A percentile compares a stretch with the other conserved stretches of the same genome.
phyloP scores from a whole-genome alignment of 2,797 vertebrate species.

The Silurus aristotelis region DNA sequence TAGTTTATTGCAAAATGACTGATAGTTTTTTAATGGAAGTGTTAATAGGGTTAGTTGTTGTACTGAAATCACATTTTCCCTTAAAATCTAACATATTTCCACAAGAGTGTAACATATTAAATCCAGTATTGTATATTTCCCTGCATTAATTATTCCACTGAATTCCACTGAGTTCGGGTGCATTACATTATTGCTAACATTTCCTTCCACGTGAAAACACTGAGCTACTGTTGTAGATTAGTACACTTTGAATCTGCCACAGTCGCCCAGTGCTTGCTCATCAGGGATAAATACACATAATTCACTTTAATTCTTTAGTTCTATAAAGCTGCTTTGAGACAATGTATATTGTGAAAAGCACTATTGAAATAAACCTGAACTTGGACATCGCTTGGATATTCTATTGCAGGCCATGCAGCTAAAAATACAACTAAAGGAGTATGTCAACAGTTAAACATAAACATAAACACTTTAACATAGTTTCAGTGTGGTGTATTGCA shows the following conservation, averaged over 20 bases:
- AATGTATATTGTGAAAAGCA: too few relatives aligned
- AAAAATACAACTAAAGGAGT: neutral
- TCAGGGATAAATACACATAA: too few relatives aligned
- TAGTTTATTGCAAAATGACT: neutral
- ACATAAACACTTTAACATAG: neutral
- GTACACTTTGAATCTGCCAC: neutral
- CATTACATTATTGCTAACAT: neutral
- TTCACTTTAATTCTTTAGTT: too few relatives aligned
- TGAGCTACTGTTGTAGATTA: neutral
- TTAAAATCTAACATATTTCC: too few relatives aligned
- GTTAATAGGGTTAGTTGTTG: neutral
- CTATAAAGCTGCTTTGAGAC: too few relatives aligned
- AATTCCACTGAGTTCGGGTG: too few relatives aligned
- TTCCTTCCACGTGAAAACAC: neutral
- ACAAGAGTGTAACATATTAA: neutral
- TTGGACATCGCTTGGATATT: too few relatives aligned
- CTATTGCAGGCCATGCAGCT: too few relatives aligned
- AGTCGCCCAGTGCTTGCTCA: too few relatives aligned
- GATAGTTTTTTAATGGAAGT: neutral
- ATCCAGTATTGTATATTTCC: neutral
- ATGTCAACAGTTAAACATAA: neutral
- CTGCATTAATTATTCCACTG: neutral
- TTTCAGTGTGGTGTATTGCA: neutral
- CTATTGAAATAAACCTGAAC: too few relatives aligned
- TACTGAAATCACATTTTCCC: neutral